These are phyloP conservation scores for Brenthis daphne DNA, from an alignment of 2,888 invertebrate genomes.

Conservation along the genomic window DNA sequence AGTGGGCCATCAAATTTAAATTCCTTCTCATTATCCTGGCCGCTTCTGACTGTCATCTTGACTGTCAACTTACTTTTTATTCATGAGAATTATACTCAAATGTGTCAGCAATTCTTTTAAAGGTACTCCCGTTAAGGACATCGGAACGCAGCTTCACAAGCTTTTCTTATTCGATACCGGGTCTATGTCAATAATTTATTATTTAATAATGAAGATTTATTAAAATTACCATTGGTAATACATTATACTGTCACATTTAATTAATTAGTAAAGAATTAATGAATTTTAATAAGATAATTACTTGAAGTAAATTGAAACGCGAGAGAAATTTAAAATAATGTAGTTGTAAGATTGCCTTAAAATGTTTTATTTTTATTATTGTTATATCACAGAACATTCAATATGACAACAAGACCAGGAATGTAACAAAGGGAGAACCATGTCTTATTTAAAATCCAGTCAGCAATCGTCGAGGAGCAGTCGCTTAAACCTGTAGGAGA, in stretches of 20 bases:
- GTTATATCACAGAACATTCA: slow-evolving; percentile 11
- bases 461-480: slow-evolving; percentile 40
- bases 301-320: too few relatives aligned
- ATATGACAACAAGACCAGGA: slow-evolving; percentile 40
- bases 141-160: slow-evolving; percentile 17
- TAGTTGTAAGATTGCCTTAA: too few relatives aligned
- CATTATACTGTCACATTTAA: too few relatives aligned
- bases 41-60: slow-evolving; percentile 62
- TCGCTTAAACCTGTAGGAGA: slow-evolving; percentile 28
- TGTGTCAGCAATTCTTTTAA: slow-evolving; percentile 55
- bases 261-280: too few relatives aligned
- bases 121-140: slow-evolving; percentile 31
- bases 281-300: too few relatives aligned
- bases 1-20: slow-evolving; percentile 53
- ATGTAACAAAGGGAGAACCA: slow-evolving; percentile 41
- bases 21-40: slow-evolving; percentile 60
- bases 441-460: slow-evolving; percentile 56
- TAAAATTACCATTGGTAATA: too few relatives aligned
- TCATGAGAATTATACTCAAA: slow-evolving; percentile 63
- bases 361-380: too few relatives aligned
- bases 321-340: too few relatives aligned
- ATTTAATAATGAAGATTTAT: too few relatives aligned
- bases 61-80: slow-evolving; percentile 61
- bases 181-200: background rate
- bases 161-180: slow-evolving; percentile 1